These are phyloP conservation scores for Chrysocyon brachyurus DNA, from an alignment of 2,797 vertebrate genomes.

Conservation along the genomic window DNA sequence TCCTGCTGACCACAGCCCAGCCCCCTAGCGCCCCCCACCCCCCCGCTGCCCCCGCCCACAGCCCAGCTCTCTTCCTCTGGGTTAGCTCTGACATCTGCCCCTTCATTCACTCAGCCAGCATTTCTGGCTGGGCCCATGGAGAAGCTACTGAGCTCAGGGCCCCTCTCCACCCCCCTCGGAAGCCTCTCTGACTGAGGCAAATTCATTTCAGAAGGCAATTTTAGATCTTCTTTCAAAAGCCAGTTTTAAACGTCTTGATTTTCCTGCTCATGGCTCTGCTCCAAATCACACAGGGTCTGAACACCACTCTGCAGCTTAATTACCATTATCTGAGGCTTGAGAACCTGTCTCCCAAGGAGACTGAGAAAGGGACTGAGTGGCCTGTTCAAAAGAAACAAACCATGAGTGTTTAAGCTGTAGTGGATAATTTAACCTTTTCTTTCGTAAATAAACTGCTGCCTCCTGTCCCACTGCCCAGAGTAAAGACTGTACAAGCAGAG, in stretches of 20 bases:
- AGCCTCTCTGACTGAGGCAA: not conserved
- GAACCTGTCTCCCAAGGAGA: not conserved
- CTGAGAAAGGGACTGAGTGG: not conserved
- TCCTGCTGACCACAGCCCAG: not conserved
- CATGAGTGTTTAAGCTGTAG: not conserved
- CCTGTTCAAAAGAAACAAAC: not conserved
- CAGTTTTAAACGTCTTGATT: not conserved
- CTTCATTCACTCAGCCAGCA: not conserved
- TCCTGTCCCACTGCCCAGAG: rapidly evolving
- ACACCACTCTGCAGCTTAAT: not conserved
- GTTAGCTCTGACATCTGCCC: not conserved
- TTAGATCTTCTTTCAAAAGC: not conserved
- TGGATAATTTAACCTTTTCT: not conserved
- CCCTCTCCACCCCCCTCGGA: not conserved
- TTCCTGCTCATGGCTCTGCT: not conserved
- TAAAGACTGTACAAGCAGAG: rapidly evolving
- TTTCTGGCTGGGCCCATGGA: rapidly evolving
- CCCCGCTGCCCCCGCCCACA: too few relatives aligned
- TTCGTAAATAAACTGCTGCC: not conserved
- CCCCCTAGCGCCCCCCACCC: too few relatives aligned
- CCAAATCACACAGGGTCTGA: not conserved
- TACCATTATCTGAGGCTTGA: not conserved
- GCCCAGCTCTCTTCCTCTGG: too few relatives aligned
- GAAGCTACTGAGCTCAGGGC: not conserved
- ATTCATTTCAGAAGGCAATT: not conserved